Conservation (phyloP, 92 coral and sea anemone genomes). For the Virgularia gustaviana region DNA sequence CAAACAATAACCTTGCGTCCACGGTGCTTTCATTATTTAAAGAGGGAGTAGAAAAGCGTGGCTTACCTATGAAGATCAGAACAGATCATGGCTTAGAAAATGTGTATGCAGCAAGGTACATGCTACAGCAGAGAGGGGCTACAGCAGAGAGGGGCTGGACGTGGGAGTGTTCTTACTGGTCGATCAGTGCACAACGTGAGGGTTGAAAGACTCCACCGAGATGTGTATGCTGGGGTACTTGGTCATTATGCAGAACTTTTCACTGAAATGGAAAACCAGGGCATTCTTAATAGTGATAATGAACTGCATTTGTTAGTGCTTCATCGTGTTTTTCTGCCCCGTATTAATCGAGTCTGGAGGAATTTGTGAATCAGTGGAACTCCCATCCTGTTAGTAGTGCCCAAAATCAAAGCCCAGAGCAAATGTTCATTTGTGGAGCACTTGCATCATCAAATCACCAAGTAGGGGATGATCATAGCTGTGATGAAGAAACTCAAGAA, state of each 20-base stretch:
- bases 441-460: not conserved
- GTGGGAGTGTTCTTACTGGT: conserved; percentile 1
- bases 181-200: not conserved
- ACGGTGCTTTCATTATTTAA: conserved; percentile 12
- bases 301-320: conserved; percentile 30
- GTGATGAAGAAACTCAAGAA: not conserved
- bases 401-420: not conserved
- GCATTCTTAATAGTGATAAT: conserved; percentile 18
- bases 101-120: not conserved
- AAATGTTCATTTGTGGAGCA: not conserved
- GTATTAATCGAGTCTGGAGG: conserved; percentile 21
- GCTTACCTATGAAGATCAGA: conserved; percentile 17
- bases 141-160: not conserved
- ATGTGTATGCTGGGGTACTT: conserved; percentile 42
- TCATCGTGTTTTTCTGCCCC: conserved; percentile 33
- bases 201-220: conserved; percentile 48
- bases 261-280: conserved; percentile 30
- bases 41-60: conserved; percentile 8
- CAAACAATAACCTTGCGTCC: not conserved
- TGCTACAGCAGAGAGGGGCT: conserved; percentile 1
- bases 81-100: conserved; percentile 27
- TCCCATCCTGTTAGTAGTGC: conserved; percentile 3
- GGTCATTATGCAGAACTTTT: conserved; percentile 26
- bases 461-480: no score
- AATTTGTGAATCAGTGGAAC: not conserved